These are phyloP conservation scores for Vombatus ursinus DNA, from an alignment of 2,113 vertebrate genomes.

Conservation along the genomic window DNA sequence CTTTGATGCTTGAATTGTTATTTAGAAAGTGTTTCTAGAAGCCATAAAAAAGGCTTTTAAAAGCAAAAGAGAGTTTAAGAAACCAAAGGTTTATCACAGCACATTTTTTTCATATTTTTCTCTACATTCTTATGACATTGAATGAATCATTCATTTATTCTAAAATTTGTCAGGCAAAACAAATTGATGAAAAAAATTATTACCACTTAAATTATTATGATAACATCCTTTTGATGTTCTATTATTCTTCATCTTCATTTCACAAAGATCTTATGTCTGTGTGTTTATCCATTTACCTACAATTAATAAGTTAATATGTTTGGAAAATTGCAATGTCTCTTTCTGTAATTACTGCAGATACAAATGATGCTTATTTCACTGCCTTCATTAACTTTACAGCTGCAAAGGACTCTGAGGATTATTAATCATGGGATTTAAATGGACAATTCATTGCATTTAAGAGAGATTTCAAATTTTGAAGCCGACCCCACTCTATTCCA, in stretches of 20 bases:
- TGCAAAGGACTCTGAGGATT: background rate
- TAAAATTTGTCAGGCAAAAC: background rate
- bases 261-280: background rate
- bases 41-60: background rate
- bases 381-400: background rate
- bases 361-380: background rate
- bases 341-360: background rate
- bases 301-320: background rate
- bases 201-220: background rate
- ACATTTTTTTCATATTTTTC: background rate
- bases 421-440: background rate
- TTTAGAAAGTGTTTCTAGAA: background rate
- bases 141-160: background rate
- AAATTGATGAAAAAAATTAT: background rate
- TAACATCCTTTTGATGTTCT: background rate
- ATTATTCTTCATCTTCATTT: background rate
- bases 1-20: background rate
- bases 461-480: background rate
- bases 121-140: background rate
- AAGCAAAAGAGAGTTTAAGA: background rate
- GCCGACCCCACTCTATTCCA: background rate
- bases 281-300: background rate
- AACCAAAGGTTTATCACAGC: background rate
- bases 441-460: background rate
- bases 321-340: background rate